Percentiles rank a stretch among this genome's conserved stretches.
Conservation (phyloP, 2,797 vertebrate species). For the Peromyscus eremicus region DNA sequence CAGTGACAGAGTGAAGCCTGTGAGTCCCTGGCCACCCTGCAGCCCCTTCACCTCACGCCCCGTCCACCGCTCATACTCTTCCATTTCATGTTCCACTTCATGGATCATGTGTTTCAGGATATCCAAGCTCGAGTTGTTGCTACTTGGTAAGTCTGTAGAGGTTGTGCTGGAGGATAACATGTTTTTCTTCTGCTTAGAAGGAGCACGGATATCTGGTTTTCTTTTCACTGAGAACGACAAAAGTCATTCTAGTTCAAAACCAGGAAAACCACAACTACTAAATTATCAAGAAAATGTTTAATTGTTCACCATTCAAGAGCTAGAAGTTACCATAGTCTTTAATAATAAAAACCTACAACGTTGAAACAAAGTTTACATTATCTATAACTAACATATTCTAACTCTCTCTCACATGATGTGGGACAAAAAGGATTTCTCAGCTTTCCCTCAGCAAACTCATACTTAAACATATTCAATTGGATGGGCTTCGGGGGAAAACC, state of each 20-base stretch:
- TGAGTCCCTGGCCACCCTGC: slow-evolving; percentile 88
- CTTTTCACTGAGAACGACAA: slow-evolving; percentile 85
- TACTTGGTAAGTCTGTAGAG: slow-evolving; percentile 81
- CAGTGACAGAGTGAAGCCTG: slow-evolving; percentile 94
- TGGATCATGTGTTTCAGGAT: slow-evolving; percentile 92
- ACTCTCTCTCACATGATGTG: neutral
- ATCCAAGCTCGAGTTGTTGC: slow-evolving; percentile 90
- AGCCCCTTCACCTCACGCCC: slow-evolving; percentile 82
- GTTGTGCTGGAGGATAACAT: slow-evolving; percentile 73
- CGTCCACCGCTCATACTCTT: slow-evolving; percentile 87
- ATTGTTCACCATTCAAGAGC: slow-evolving; percentile 32
- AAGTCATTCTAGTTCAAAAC: slow-evolving; percentile 69
- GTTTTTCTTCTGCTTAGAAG: slow-evolving; percentile 74
- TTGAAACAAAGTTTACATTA: slow-evolving; percentile 19
- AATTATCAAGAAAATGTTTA: slow-evolving; percentile 37
- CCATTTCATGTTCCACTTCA: slow-evolving; percentile 93
- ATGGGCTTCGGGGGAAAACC: slow-evolving; percentile 10
- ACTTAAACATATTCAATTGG: neutral
- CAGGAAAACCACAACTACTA: slow-evolving; percentile 32
- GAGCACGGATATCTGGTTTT: slow-evolving; percentile 73
- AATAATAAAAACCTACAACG: neutral
- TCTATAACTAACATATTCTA: slow-evolving; percentile 21
- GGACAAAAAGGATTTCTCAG: slow-evolving; percentile 38
- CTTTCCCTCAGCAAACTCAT: slow-evolving; percentile 11
- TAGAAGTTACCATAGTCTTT: slow-evolving; percentile 15